A percentile compares a stretch with the other conserved stretches of the same genome.
These are phyloP conservation scores for Platycheirus rosarum DNA, from an alignment of 2,888 invertebrate species.

Conservation along the genomic window DNA sequence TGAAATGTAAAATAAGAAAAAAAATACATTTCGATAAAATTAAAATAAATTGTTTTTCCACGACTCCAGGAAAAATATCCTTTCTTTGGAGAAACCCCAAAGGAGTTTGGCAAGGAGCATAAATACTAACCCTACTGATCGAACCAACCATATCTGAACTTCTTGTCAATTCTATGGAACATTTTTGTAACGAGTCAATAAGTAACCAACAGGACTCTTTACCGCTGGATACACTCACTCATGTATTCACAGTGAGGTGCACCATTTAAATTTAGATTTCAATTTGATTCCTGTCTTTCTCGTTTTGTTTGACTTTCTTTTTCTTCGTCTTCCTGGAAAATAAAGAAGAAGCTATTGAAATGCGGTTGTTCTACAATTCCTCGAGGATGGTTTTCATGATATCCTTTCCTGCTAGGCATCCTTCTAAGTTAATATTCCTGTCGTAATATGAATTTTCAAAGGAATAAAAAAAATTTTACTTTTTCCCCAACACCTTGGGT, in stretches of 20 bases:
- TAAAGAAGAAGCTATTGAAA: slow-evolving; percentile 4
- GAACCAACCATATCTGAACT: slow-evolving; percentile 5
- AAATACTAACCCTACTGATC: neutral
- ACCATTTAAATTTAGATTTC: slow-evolving; percentile 64
- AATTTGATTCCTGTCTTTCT: slow-evolving; percentile 54
- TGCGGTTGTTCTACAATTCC: slow-evolving; percentile 13
- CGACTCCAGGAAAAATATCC: slow-evolving; percentile 18
- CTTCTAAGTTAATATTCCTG: slow-evolving; percentile 27
- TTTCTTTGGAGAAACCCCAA: slow-evolving; percentile 5
- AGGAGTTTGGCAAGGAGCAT: neutral
- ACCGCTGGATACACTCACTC: neutral
- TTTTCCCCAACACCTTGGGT: slow-evolving; percentile 14
- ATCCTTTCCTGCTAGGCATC: slow-evolving; percentile 7
- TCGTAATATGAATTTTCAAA: slow-evolving; percentile 20
- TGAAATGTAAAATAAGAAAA: slow-evolving; percentile 25
- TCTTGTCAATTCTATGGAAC: neutral
- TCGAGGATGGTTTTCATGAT: slow-evolving; percentile 3
- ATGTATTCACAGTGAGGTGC: neutral
- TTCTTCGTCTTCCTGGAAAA: neutral
- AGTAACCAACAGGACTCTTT: slow-evolving; percentile 29
- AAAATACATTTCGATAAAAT: slow-evolving; percentile 55
- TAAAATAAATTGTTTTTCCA: slow-evolving; percentile 60
- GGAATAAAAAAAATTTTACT: slow-evolving; percentile 16
- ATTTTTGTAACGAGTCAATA: slow-evolving; percentile 44
- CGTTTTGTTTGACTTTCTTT: slow-evolving; percentile 17